A percentile compares a stretch with the other conserved stretches of the same genome.
phyloP scores from a whole-genome alignment of 2,113 vertebrate species.

The Takifugu bimaculatus region DNA sequence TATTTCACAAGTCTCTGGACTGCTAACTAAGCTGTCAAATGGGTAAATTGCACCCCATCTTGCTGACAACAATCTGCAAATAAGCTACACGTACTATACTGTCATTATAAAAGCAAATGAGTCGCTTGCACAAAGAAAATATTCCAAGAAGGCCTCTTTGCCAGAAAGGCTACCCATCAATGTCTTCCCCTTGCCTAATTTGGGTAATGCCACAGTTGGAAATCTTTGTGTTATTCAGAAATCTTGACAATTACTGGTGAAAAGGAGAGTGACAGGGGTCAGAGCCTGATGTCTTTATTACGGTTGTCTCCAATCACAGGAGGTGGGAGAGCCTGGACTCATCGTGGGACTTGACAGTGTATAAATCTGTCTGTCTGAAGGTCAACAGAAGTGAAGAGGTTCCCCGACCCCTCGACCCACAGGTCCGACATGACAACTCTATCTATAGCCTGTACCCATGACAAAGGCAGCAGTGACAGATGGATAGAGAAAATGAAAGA shows the following conservation, averaged over 20 bases:
- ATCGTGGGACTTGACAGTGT: slow-evolving; percentile 56
- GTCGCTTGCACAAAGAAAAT: slow-evolving; percentile 46
- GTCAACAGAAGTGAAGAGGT: slow-evolving; percentile 76
- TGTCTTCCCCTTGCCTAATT: slow-evolving; percentile 54
- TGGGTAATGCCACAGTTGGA: slow-evolving; percentile 45
- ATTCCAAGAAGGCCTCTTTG: background rate
- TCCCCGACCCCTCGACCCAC: slow-evolving; percentile 59
- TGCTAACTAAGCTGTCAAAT: slow-evolving; percentile 79
- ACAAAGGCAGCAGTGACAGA: slow-evolving; percentile 55
- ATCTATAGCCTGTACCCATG: slow-evolving; percentile 62
- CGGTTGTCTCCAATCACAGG: slow-evolving; percentile 39
- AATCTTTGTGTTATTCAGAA: slow-evolving; percentile 34
- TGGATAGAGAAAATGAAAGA: slow-evolving; percentile 49
- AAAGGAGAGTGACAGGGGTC: slow-evolving; percentile 63
- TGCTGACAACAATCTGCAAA: slow-evolving; percentile 72
- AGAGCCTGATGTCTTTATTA: slow-evolving; percentile 58
- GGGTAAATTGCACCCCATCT: slow-evolving; percentile 63
- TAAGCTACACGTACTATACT: slow-evolving; percentile 68
- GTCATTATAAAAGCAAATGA: slow-evolving; percentile 64
- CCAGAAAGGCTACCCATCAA: slow-evolving; percentile 35
- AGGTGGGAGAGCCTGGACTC: slow-evolving; percentile 13
- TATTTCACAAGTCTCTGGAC: slow-evolving; percentile 73
- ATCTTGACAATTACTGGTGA: slow-evolving; percentile 60
- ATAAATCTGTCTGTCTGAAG: slow-evolving; percentile 77
- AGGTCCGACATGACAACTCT: slow-evolving; percentile 71